phyloP scores from a whole-genome alignment of 2,888 invertebrate species.

The Chrysolina americana region DNA sequence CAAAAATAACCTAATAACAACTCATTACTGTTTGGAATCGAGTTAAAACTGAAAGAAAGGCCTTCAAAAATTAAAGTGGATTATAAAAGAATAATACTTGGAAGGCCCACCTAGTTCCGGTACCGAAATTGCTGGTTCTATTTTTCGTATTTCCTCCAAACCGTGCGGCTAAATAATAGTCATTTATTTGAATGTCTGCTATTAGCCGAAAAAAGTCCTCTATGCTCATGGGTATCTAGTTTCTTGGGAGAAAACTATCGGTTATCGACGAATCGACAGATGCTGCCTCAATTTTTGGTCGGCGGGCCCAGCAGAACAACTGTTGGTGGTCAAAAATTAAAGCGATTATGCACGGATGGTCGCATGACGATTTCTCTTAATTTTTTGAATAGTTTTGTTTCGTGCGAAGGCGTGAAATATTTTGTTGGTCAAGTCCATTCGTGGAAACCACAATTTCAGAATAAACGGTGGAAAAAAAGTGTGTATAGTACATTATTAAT shows the following conservation, averaged over 20 bases:
- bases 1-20: conserved; percentile 29
- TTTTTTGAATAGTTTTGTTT: conserved; percentile 2
- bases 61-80: conserved; percentile 38
- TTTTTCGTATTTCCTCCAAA: conserved; percentile 63
- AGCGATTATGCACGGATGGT: conserved; percentile 34
- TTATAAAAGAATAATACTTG: conserved; percentile 45
- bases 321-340: conserved; percentile 42
- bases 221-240: conserved; percentile 59
- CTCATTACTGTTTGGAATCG: conserved; percentile 10
- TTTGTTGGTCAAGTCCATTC: neutral
- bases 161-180: conserved; percentile 61
- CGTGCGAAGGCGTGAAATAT: neutral
- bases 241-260: conserved; percentile 57
- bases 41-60: conserved; percentile 28
- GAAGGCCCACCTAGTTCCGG: conserved; percentile 65
- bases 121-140: conserved; percentile 65
- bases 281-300: conserved; percentile 55
- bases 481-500: no score
- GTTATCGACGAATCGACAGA: conserved; percentile 58
- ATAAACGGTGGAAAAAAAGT: no score
- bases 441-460: neutral
- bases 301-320: conserved; percentile 39
- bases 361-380: conserved; percentile 3
- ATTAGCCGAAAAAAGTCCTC: conserved; percentile 50
- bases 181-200: conserved; percentile 56